Evolutionary conservation across 2,797 vertebrate species (phyloP), one percentile per base, ranked within the genome.

Genomic region (Enteromius argenteus): DNA sequence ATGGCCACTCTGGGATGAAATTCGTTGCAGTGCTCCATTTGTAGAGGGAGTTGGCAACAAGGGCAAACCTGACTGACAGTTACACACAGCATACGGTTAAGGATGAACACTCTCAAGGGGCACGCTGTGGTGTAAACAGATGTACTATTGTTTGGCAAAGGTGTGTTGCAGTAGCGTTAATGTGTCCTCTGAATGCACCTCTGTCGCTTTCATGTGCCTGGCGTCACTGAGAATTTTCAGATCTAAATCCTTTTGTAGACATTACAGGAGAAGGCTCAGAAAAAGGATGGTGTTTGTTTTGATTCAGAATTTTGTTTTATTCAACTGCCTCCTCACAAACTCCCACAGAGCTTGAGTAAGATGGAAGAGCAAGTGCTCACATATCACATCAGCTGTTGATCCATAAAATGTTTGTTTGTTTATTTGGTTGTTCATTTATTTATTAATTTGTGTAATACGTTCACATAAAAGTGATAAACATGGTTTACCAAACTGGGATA

Each of bases 81-180:
- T 66, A 62, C 49, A 85, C 74, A 75, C 14, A 1, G 23, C 46
- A 62, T 19, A 51, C 27, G 7, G 49, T 79, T 46, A 49, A 84
- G 68, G 75, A 79, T 81, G 68, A 87, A 74, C 32, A 46, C 74
- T 72, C 74, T 79, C 56, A 64, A 68, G 75, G 23, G 69, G 46
- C 49, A 73, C 23, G 32, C 58, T 13, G 30, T 39, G 44, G 74
- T 49, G 58, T 79, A 82, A 84, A 81, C 76, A 86, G 42, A 79
- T 85, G 44, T 64, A 75, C 35, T 49, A 56, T 53, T 80, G 71
- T 67, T 75, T 85, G 80, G 7, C 69, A 23, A 73, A 6, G n/a
- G 23, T 46, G 39, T 75, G 56, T 73, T 73, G 39, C 46, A 62
- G 81, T 21, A 32, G 39, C n/a, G 79, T 72, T 72, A 44, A 81